A percentile compares a stretch with the other conserved stretches of the same genome.
Conservation (phyloP, 2,797 vertebrate species). For the Pterois miles region DNA sequence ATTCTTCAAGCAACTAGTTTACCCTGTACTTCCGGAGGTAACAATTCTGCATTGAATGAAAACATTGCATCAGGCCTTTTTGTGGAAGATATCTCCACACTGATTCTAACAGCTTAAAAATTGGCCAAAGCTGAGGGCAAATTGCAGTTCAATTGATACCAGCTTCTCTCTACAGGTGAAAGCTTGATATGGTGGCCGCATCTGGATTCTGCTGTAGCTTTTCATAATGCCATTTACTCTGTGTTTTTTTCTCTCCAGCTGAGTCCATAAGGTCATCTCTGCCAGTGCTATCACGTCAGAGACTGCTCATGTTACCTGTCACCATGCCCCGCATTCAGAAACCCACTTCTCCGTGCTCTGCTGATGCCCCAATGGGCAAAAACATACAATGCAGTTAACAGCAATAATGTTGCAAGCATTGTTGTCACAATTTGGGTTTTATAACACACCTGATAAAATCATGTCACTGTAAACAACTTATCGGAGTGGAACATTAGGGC, state of each 20-base stretch:
- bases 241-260: not conserved
- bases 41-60: not conserved
- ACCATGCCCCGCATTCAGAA: not conserved
- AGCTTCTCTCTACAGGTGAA: not conserved
- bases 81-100: not conserved
- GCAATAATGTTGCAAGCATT: not conserved
- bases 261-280: not conserved
- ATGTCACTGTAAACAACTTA: not conserved
- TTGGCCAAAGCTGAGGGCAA: not conserved
- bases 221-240: not conserved
- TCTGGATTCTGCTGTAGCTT: not conserved
- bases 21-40: not conserved
- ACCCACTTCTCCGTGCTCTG: not conserved
- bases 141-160: not conserved
- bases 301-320: not conserved
- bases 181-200: not conserved
- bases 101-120: conserved; percentile 10
- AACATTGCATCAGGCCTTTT: not conserved
- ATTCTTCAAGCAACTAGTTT: not conserved
- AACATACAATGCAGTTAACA: not conserved
- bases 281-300: not conserved
- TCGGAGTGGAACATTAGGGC: not conserved
- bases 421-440: not conserved
- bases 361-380: not conserved
- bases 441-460: not conserved